Base-by-base conservation (phyloP, 2,888 invertebrate species). In the Drosophila basisetae region DNA sequence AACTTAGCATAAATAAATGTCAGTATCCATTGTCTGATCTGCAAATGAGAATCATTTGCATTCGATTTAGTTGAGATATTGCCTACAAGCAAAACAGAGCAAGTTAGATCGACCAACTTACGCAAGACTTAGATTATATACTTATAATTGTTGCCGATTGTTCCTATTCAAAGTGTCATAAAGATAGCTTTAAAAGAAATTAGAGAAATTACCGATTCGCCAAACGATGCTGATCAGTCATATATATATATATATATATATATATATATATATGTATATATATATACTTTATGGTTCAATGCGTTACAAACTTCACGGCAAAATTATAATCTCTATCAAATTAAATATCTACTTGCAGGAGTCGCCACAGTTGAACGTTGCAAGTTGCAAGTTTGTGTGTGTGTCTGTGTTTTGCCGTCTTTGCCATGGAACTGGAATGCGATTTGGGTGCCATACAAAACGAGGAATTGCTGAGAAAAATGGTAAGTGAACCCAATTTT, bases 381-480 rank as follows among this genome's bases (percentile, higher is more conserved):
- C 47, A 81, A 30, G 25, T 80, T 60, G 59, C 43, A 82, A 33
- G 25, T 80, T 58, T 58, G 47, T 16, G 47, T 22, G 43, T 22
- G 16, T 54, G 18, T 28, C n/a, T 33, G 31, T 33, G 22, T 31
- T 31, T 31, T 31, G 9, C 31, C 9, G 9, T 2, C n/a, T 37
- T 65, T 39, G 68, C 68, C 73, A 93, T 93, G 92, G 93, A 93
- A 89, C 94, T 95, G 91, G 95, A 92, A 80, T 90, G 94, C 82
- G 96, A 96, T 94, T 95, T 96, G 91, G 95, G 95, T 84, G 93
- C 94, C 85, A 96, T 97, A 76, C 95, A 95, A 83, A 97, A 96
- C 94, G 97, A 97, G 94, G 96, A 96, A 92, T 93, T 96, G 89
- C 94, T 97, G 83, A 95, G 96, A 63, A 95, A 95, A 93, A 96